Conservation (phyloP, 2,113 vertebrate species). For the Toxostoma redivivum region DNA sequence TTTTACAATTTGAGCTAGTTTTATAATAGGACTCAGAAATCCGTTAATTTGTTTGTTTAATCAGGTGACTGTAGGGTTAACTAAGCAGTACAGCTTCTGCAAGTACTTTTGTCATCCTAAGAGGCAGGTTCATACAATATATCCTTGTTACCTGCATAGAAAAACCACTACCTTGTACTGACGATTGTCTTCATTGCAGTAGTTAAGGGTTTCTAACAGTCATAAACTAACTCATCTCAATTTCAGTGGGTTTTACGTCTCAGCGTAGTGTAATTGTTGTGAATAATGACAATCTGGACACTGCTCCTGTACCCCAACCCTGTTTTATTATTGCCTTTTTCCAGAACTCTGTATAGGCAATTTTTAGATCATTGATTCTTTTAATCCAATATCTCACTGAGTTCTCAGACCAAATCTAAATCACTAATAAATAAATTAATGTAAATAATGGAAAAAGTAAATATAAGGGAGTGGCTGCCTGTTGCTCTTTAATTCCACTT, state of each 20-base stretch:
- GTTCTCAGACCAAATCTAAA: background rate
- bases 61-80: background rate
- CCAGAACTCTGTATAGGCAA: background rate
- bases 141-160: background rate
- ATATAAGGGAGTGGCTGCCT: background rate
- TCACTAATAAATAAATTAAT: background rate
- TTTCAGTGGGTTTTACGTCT: background rate
- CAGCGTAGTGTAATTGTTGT: background rate
- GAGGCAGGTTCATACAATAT: background rate
- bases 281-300: constrained; percentile 9
- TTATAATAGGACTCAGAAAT: background rate
- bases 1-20: background rate
- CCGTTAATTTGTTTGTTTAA: background rate
- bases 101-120: background rate
- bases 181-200: background rate
- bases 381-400: background rate
- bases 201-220: background rate
- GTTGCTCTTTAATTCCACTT: background rate
- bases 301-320: background rate
- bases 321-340: background rate
- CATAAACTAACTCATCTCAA: background rate
- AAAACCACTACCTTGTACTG: background rate
- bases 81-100: background rate
- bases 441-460: background rate
- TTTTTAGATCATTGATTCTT: background rate